A percentile compares a stretch with the other conserved stretches of the same genome.
These are phyloP conservation scores for Pachycephus smyrnensis DNA, from an alignment of 2,888 invertebrate species.

Conservation along the genomic window DNA sequence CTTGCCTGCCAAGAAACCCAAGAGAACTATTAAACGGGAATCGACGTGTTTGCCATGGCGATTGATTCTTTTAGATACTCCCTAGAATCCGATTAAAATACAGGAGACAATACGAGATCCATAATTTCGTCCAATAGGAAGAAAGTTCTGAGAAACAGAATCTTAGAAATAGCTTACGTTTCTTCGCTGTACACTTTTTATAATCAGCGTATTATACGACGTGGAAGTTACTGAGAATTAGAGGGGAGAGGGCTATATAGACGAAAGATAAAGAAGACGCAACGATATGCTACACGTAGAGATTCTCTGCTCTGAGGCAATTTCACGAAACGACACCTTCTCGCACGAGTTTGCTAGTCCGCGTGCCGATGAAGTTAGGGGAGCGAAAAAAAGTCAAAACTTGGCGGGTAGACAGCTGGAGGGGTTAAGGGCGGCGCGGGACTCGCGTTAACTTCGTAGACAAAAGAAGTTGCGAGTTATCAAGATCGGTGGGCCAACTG, in stretches of 20 bases:
- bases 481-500: neutral
- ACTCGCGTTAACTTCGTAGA: slow-evolving; percentile 4
- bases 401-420: neutral
- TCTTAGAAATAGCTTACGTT: neutral
- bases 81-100: neutral
- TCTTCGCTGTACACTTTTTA: too few species aligned
- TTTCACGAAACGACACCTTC: neutral
- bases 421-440: neutral
- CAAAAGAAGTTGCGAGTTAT: slow-evolving; percentile 2
- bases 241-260: neutral
- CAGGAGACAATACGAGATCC: neutral
- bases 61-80: neutral
- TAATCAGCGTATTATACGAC: too few species aligned
- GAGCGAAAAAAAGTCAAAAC: neutral
- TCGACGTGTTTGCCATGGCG: neutral
- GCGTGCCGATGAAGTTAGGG: slow-evolving; percentile 4
- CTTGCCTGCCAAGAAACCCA: neutral
- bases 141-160: neutral
- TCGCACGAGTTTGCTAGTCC: neutral
- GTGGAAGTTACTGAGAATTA: neutral
- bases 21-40: neutral
- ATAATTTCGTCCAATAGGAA: neutral
- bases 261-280: neutral
- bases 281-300: neutral
- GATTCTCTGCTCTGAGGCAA: neutral